Conservation (phyloP, 2,797 vertebrate species). For the Phataginus tricuspis region DNA sequence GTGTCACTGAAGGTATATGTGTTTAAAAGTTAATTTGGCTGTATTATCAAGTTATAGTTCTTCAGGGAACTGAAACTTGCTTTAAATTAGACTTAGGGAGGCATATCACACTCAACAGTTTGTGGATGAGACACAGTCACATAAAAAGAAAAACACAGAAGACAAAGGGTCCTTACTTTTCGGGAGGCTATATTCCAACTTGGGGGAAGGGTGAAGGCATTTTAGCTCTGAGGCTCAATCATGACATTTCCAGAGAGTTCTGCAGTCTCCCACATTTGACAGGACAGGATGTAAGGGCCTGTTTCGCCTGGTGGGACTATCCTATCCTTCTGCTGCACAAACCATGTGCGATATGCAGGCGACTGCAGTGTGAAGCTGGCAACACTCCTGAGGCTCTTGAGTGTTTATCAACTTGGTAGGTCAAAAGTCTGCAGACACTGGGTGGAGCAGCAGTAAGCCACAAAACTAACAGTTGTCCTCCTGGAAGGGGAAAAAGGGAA, state of each 20-base stretch:
- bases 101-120: slow-evolving; percentile 57
- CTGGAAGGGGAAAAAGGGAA: slow-evolving; percentile 73
- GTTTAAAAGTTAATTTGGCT: slow-evolving; percentile 43
- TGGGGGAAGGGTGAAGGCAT: slow-evolving; percentile 74
- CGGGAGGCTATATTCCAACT: slow-evolving; percentile 78
- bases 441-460: slow-evolving; percentile 91
- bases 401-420: slow-evolving; percentile 89
- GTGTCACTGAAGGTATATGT: background rate
- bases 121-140: slow-evolving; percentile 66
- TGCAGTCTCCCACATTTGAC: slow-evolving; percentile 67
- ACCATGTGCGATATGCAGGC: slow-evolving; percentile 49
- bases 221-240: slow-evolving; percentile 72
- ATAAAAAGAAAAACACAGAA: slow-evolving; percentile 75
- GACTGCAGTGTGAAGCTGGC: slow-evolving; percentile 78
- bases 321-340: slow-evolving; percentile 74
- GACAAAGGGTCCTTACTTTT: slow-evolving; percentile 68
- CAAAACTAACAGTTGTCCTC: slow-evolving; percentile 89
- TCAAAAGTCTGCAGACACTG: slow-evolving; percentile 90
- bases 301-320: slow-evolving; percentile 67
- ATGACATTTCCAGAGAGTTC: slow-evolving; percentile 78
- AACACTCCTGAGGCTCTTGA: slow-evolving; percentile 73
- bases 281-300: slow-evolving; percentile 72
- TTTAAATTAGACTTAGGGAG: slow-evolving; percentile 62
- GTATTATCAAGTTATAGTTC: slow-evolving; percentile 7
- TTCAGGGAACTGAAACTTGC: slow-evolving; percentile 56